Evolutionary conservation across 2,113 vertebrate genomes (phyloP).

Genomic region (Dascyllus trimaculatus): DNA sequence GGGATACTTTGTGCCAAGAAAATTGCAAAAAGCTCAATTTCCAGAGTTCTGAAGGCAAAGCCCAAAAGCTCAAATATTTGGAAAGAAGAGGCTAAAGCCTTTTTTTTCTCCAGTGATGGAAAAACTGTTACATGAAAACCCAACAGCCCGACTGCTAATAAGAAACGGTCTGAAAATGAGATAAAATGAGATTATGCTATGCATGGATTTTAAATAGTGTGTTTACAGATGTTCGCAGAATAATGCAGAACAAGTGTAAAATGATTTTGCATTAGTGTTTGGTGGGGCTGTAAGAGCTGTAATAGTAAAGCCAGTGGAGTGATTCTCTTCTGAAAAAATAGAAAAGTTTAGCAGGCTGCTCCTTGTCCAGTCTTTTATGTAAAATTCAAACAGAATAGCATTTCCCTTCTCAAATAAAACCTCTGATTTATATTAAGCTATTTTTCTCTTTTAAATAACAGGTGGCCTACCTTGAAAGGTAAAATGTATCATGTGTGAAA

Average conservation of each 20-base stretch:
- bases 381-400: neutral
- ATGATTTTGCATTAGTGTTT: conserved; percentile 1
- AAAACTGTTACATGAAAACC: neutral
- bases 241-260: neutral
- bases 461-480: neutral
- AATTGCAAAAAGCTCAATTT: neutral
- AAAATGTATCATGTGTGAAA: conserved; percentile 3
- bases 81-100: too few species aligned
- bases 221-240: neutral
- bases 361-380: neutral
- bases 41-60: too few species aligned
- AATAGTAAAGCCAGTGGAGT: neutral
- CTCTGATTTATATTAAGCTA: conserved; percentile 1
- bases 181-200: neutral
- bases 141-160: conserved; percentile 7
- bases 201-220: conserved; percentile 4
- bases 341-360: neutral
- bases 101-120: neutral
- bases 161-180: conserved; percentile 2
- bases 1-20: conserved; percentile 1
- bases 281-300: conserved; percentile 5
- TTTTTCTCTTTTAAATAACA: conserved; percentile 4
- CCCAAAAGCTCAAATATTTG: too few species aligned
- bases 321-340: neutral
- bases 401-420: conserved; percentile 13